These are phyloP conservation scores for Myotis planiceps DNA, from an alignment of 2,797 vertebrate genomes.

Conservation along the genomic window DNA sequence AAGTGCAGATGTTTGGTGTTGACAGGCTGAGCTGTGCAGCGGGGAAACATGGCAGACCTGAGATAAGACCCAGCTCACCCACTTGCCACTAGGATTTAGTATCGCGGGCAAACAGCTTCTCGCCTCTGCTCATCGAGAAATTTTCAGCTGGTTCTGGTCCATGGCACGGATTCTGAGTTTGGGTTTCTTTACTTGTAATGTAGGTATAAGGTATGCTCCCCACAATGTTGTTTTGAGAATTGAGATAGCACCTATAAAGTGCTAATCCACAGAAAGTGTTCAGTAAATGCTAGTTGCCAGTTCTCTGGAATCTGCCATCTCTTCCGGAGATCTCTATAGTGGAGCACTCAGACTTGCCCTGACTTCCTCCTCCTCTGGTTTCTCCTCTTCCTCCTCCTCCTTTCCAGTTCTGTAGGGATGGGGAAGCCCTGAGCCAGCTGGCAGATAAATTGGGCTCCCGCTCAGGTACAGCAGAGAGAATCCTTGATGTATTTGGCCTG, in stretches of 20 bases:
- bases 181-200: background rate
- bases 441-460: background rate
- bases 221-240: background rate
- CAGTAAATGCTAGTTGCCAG: background rate
- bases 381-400: background rate
- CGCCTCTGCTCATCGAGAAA: background rate
- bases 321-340: background rate
- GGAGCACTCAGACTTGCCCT: background rate
- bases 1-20: background rate
- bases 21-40: background rate
- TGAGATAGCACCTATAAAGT: background rate
- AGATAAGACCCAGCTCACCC: background rate
- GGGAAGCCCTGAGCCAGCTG: background rate
- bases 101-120: background rate
- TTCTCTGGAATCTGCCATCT: background rate
- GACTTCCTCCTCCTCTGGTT: background rate
- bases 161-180: background rate
- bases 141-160: background rate
- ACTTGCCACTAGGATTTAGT: background rate
- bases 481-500: conserved; percentile 45
- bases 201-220: background rate
- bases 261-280: background rate
- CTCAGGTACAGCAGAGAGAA: conserved; percentile 11
- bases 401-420: background rate
- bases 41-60: background rate